These are phyloP conservation scores for Atta cephalotes DNA, from an alignment of 1,140 invertebrate species.

Conservation along the genomic window DNA sequence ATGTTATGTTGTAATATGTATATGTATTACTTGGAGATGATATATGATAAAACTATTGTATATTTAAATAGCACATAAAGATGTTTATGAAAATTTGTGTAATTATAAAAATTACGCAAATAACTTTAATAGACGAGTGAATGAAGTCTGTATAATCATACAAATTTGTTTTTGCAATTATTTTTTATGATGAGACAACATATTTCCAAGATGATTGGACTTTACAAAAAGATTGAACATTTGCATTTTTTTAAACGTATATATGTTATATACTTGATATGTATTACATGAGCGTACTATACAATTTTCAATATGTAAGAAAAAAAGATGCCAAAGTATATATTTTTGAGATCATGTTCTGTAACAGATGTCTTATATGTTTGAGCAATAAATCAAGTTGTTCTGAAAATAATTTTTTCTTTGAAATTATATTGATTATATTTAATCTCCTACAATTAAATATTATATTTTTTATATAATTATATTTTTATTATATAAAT, in stretches of 20 bases:
- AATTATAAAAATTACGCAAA: not conserved
- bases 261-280: not conserved
- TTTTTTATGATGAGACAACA: not conserved
- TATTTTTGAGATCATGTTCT: constrained; percentile 65
- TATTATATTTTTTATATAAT: too few species aligned
- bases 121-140: constrained; percentile 3
- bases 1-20: too few species aligned
- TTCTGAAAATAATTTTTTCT: not conserved
- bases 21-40: not conserved
- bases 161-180: constrained; percentile 1
- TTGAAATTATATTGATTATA: not conserved
- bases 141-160: not conserved
- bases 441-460: not conserved
- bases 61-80: constrained; percentile 16
- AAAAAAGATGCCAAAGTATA: constrained; percentile 69
- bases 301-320: constrained; percentile 44
- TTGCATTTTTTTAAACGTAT: constrained; percentile 16
- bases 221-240: not conserved
- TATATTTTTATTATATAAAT: too few species aligned
- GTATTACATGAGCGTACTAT: not conserved
- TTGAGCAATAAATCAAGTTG: constrained; percentile 34
- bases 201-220: not conserved
- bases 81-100: not conserved
- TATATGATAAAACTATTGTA: not conserved
- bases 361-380: constrained; percentile 57